Conservation (phyloP, 1,140 invertebrate species). For the Orchestia grillus region DNA sequence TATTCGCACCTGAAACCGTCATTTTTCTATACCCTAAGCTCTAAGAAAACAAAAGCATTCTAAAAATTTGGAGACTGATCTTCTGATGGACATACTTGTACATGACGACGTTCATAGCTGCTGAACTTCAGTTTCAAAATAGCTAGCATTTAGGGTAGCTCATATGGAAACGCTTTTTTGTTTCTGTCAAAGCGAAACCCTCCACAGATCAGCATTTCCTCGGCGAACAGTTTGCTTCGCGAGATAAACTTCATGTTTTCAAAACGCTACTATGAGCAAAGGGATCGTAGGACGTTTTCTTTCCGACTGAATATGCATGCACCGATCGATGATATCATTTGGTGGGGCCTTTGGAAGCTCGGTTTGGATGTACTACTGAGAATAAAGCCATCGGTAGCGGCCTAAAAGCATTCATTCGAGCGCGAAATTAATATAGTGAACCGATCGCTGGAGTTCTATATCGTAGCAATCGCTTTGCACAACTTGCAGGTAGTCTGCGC, state of each 20-base stretch:
- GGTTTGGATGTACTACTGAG: background rate
- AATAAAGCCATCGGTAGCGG: background rate
- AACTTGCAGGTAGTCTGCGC: background rate
- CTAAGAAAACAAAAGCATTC: too few species aligned
- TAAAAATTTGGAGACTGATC: too few species aligned
- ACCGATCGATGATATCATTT: background rate
- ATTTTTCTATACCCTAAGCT: too few species aligned
- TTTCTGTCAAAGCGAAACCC: background rate
- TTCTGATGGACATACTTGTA: background rate
- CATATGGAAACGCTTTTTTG: background rate
- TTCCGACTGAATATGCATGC: background rate
- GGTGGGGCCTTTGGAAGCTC: background rate
- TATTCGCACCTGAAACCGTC: too few species aligned
- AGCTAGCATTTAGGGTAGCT: background rate
- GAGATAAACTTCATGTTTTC: background rate
- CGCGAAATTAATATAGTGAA: constrained; percentile 1
- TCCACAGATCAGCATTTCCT: background rate
- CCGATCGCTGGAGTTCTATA: background rate
- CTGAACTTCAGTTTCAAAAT: background rate
- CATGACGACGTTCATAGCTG: background rate
- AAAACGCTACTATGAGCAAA: background rate
- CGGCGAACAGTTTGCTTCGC: background rate
- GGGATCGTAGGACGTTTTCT: background rate
- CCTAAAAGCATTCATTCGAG: constrained; percentile 1
- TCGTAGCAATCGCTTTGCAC: background rate